Conservation (phyloP, 2,113 vertebrate genomes). For the Pyrgilauda ruficollis region DNA sequence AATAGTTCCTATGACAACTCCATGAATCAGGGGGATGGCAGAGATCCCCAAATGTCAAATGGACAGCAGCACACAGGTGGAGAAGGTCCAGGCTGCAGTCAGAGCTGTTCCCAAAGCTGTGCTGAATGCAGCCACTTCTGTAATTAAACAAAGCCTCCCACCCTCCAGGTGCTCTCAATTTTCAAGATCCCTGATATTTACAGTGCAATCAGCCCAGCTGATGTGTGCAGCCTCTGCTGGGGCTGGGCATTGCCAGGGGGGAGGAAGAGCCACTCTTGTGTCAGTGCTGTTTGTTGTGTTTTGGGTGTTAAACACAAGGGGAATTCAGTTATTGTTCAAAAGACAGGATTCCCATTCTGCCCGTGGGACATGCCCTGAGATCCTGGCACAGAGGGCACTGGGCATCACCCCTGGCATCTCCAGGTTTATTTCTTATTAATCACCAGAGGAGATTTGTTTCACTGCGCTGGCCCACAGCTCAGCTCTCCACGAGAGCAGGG, state of each 20-base stretch:
- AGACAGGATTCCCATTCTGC: background rate
- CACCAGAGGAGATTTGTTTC: background rate
- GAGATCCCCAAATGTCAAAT: constrained; percentile 49
- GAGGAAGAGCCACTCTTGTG: background rate
- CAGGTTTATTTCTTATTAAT: background rate
- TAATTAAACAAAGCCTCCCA: background rate
- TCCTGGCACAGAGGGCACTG: background rate
- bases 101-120: background rate
- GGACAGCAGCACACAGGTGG: background rate
- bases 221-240: background rate
- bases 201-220: background rate
- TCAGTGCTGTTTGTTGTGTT: background rate
- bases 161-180: background rate
- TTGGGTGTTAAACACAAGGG: background rate
- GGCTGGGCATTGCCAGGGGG: background rate
- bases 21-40: constrained; percentile 23
- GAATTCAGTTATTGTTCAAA: background rate
- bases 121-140: background rate
- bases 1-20: constrained; percentile 77
- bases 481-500: rapidly evolving
- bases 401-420: background rate
- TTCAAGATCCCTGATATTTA: background rate
- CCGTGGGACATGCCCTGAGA: background rate
- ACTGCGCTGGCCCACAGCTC: background rate
- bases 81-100: background rate